A percentile compares a stretch with the other conserved stretches of the same genome.
Evolutionary conservation across 2,888 invertebrate species (phyloP).

Genomic region (Meloe dianella): DNA sequence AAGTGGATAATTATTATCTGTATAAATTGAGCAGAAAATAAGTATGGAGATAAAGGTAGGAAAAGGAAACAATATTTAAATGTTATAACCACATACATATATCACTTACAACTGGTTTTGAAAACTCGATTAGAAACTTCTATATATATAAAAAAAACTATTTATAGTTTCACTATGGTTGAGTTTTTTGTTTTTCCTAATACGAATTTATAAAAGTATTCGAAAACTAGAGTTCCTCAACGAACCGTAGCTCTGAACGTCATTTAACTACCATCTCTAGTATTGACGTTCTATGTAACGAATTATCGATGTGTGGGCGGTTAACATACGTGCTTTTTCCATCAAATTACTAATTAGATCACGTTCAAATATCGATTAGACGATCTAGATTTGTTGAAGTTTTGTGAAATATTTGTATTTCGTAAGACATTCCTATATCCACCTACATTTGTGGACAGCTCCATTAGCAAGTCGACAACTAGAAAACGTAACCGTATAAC

Average conservation of each 20-base stretch:
- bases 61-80: not conserved
- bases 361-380: not conserved
- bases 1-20: not conserved
- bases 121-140: constrained; percentile 1
- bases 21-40: not conserved
- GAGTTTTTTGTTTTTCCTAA: not conserved
- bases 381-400: not conserved
- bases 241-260: too few relatives aligned
- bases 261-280: too few relatives aligned
- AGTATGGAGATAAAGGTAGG: not conserved
- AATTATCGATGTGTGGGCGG: too few relatives aligned
- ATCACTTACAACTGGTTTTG: not conserved
- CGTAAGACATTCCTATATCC: not conserved
- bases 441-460: too few relatives aligned
- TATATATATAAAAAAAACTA: not conserved
- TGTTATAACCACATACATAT: not conserved
- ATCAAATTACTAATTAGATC: not conserved
- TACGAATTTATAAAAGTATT: not conserved
- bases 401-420: not conserved
- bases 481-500: too few relatives aligned
- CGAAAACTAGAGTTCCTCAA: too few relatives aligned
- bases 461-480: too few relatives aligned
- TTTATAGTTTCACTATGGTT: not conserved
- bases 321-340: too few relatives aligned
- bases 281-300: too few relatives aligned